Evolutionary conservation across 2,888 invertebrate species (phyloP).

Genomic region (Miltochrista miniata): DNA sequence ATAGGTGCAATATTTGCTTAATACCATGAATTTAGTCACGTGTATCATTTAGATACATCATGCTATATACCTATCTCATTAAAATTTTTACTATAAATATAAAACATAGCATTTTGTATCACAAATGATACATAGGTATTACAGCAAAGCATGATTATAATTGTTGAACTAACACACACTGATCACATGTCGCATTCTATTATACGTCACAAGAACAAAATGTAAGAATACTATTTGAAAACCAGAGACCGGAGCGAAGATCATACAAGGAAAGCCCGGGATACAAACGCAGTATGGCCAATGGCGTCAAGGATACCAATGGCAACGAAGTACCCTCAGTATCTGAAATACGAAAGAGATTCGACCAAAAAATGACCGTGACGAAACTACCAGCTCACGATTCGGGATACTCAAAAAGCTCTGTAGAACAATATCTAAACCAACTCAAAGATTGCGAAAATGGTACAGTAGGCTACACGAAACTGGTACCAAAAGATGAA

Average conservation of each 20-base stretch:
- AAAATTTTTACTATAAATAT: conserved; percentile 5
- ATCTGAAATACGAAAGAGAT: conserved; percentile 83
- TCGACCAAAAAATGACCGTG: conserved; percentile 80
- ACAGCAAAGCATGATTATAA: conserved; percentile 56
- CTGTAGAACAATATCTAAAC: conserved; percentile 68
- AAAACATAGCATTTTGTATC: conserved; percentile 13
- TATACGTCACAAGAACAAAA: conserved; percentile 48
- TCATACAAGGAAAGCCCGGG: conserved; percentile 70
- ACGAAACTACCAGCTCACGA: conserved; percentile 76
- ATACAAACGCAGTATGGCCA: conserved; percentile 69
- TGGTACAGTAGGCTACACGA: conserved; percentile 66
- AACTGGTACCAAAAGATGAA: conserved; percentile 66
- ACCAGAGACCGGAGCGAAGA: conserved; percentile 77
- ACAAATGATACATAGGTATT: conserved; percentile 38
- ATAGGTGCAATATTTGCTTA: conserved; percentile 41
- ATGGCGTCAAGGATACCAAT: conserved; percentile 82
- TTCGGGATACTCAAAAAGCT: conserved; percentile 57
- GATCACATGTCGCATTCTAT: conserved; percentile 54
- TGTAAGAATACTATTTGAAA: conserved; percentile 57
- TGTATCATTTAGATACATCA: conserved; percentile 33
- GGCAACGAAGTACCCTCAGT: conserved; percentile 84
- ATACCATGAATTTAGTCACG: conserved; percentile 28
- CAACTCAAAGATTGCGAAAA: conserved; percentile 74
- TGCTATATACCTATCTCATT: conserved; percentile 19
- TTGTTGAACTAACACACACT: conserved; percentile 79